Evolutionary conservation across 2,888 invertebrate genomes (phyloP).

Genomic region (Papilio protenor): DNA sequence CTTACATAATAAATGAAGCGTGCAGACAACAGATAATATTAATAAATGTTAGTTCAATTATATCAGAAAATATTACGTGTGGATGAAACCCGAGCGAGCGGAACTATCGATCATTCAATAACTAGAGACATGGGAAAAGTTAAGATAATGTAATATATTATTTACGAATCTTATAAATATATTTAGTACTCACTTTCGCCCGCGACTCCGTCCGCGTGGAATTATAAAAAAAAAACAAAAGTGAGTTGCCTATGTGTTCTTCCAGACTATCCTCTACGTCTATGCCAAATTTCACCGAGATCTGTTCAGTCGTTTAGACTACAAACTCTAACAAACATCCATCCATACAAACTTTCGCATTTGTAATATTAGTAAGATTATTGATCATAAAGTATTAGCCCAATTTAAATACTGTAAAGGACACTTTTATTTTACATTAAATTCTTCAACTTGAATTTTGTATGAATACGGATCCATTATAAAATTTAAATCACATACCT

Average conservation of each 20-base stretch:
- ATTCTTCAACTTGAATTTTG: neutral
- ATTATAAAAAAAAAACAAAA: too few relatives aligned
- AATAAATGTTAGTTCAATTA: constrained; percentile 1
- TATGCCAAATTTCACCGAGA: too few relatives aligned
- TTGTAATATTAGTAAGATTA: too few relatives aligned
- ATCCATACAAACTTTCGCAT: too few relatives aligned
- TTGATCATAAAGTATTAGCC: neutral
- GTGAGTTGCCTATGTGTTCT: too few relatives aligned
- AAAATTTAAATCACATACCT: too few relatives aligned
- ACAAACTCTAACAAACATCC: too few relatives aligned
- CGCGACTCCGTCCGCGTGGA: too few relatives aligned
- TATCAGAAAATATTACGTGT: neutral
- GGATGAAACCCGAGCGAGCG: constrained; percentile 2
- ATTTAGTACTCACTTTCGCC: neutral
- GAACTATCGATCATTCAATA: constrained; percentile 12
- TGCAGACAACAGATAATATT: neutral
- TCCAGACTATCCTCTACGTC: too few relatives aligned
- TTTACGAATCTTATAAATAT: neutral
- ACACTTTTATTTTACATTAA: too few relatives aligned
- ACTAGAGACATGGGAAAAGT: neutral
- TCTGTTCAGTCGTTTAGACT: too few relatives aligned
- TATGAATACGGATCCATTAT: neutral
- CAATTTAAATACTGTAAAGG: too few relatives aligned
- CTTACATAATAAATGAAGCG: neutral
- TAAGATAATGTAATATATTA: neutral